Evolutionary conservation across 2,797 vertebrate genomes (phyloP).

Genomic region (Chelmon rostratus): DNA sequence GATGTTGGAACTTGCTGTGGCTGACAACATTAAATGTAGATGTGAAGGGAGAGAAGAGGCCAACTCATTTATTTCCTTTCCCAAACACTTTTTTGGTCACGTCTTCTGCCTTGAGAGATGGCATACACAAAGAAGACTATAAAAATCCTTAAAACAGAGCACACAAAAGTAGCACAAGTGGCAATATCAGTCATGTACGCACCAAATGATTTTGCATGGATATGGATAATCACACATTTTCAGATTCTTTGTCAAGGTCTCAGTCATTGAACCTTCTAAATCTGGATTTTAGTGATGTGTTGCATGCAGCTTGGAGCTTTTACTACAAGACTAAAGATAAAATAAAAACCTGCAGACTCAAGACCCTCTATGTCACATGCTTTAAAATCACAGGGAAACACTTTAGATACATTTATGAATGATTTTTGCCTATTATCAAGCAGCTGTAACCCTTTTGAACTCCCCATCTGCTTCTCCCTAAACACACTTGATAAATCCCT

Average conservation of each 20-base stretch:
- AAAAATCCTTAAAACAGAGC: background rate
- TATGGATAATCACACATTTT: background rate
- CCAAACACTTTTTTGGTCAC: background rate
- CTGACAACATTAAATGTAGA: background rate
- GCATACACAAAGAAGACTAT: background rate
- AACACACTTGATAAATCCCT: slow-evolving; percentile 10
- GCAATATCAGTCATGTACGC: background rate
- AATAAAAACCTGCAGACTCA: background rate
- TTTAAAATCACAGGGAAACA: background rate
- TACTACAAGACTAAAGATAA: background rate
- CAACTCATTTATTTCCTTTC: too few species aligned
- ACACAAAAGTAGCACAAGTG: background rate
- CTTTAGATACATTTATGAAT: slow-evolving; percentile 1
- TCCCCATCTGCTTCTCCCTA: slow-evolving; percentile 2
- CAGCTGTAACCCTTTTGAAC: background rate
- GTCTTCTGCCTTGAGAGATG: background rate
- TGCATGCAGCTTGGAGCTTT: background rate
- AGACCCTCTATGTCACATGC: background rate
- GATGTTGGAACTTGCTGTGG: background rate
- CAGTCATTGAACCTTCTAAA: background rate
- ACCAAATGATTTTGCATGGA: background rate
- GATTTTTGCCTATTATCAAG: background rate
- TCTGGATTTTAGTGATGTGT: background rate
- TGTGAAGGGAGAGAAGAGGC: background rate
- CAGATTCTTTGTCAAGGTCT: background rate